Evolutionary conservation across 2,888 invertebrate species (phyloP).

Genomic region (Hecatera dysodea): DNA sequence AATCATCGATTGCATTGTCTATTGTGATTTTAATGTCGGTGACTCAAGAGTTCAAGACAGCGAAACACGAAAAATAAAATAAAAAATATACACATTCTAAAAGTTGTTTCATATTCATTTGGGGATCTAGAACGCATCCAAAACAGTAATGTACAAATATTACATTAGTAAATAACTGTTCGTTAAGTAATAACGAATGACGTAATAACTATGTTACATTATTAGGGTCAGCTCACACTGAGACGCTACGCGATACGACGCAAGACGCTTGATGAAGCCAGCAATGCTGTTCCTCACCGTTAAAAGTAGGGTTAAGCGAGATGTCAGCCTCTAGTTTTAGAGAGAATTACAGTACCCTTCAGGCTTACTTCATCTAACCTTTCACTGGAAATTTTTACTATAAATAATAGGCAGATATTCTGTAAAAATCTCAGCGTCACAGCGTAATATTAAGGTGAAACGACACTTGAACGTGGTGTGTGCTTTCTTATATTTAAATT

Average conservation of each 20-base stretch:
- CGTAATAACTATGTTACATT: constrained; percentile 34
- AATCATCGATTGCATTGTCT: neutral
- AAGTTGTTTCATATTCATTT: constrained; percentile 24
- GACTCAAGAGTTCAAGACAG: constrained; percentile 12
- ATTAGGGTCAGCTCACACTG: neutral
- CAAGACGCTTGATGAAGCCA: neutral
- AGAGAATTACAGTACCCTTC: too few relatives aligned
- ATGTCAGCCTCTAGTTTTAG: too few relatives aligned
- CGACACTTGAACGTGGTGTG: too few relatives aligned
- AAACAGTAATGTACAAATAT: constrained; percentile 57
- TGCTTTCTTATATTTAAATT: neutral
- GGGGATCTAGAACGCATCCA: constrained; percentile 35
- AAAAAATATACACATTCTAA: constrained; percentile 25
- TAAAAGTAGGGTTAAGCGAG: too few relatives aligned
- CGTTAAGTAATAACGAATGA: constrained; percentile 46
- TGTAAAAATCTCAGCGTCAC: too few relatives aligned
- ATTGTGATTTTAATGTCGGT: constrained; percentile 4
- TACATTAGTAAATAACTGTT: constrained; percentile 46
- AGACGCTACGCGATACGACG: neutral
- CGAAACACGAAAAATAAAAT: neutral
- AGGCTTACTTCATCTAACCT: too few relatives aligned
- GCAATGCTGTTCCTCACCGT: neutral
- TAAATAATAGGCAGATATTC: too few relatives aligned
- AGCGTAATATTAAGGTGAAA: too few relatives aligned
- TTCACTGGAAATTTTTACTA: too few relatives aligned